Conservation (phyloP, 1,140 invertebrate genomes). For the Hylaeus anthracinus region DNA sequence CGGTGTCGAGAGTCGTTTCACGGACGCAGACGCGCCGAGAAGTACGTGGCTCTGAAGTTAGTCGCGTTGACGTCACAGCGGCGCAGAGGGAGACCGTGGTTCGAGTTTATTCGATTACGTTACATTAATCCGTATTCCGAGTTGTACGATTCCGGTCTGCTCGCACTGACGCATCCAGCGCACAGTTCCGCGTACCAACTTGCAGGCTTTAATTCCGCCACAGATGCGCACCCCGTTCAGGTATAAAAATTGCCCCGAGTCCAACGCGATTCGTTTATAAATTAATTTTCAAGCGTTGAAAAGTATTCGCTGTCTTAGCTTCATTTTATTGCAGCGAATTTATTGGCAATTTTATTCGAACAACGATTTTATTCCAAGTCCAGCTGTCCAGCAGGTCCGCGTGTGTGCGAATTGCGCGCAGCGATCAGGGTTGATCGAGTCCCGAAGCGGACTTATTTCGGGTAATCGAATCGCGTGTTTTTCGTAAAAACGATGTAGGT, state of each 20-base stretch:
- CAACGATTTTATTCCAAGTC: too few relatives aligned
- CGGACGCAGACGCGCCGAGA: background rate
- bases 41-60: constrained; percentile 3
- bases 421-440: background rate
- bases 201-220: background rate
- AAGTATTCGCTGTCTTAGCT: too few relatives aligned
- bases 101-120: constrained; percentile 45
- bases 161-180: too few relatives aligned
- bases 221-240: background rate
- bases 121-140: constrained; percentile 37
- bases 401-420: background rate
- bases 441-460: constrained; percentile 22
- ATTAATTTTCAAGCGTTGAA: too few relatives aligned
- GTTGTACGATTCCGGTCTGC: background rate
- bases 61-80: constrained; percentile 43
- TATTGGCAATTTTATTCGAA: background rate
- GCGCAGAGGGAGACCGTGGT: constrained; percentile 11
- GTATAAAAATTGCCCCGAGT: too few relatives aligned
- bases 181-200: background rate
- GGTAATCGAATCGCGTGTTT: constrained; percentile 13
- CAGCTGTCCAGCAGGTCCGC: too few relatives aligned
- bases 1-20: background rate
- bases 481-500: constrained; percentile 24
- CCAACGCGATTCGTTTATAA: too few relatives aligned
- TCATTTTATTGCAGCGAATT: background rate